Evolutionary conservation across 2,888 invertebrate species (phyloP).

Genomic region (Rhamnusium bicolor): DNA sequence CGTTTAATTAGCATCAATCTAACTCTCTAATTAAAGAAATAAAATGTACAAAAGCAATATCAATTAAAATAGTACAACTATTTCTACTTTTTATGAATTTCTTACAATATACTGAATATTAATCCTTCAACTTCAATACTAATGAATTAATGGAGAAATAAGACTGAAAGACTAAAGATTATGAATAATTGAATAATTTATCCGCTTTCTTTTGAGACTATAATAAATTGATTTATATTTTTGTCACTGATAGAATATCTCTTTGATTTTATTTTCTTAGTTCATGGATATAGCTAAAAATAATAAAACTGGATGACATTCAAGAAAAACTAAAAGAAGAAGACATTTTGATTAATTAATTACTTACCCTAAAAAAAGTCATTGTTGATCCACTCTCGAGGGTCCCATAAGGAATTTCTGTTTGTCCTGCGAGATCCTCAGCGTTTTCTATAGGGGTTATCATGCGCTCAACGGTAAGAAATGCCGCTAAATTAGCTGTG

Average conservation of each 20-base stretch:
- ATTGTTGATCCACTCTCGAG: slow-evolving; percentile 88
- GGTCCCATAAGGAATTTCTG: slow-evolving; percentile 89
- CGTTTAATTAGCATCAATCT: neutral
- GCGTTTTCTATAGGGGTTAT: slow-evolving; percentile 89
- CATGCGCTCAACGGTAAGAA: slow-evolving; percentile 91
- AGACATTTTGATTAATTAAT: neutral
- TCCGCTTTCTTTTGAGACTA: neutral
- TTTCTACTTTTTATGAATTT: neutral
- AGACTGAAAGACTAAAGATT: slow-evolving; percentile 1
- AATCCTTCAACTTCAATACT: neutral
- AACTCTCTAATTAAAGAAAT: neutral
- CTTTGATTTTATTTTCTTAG: neutral
- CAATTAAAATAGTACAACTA: neutral
- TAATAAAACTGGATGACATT: neutral
- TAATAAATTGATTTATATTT: slow-evolving; percentile 11
- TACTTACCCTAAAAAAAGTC: slow-evolving; percentile 86
- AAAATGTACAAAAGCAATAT: neutral
- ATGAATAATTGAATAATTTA: slow-evolving; percentile 9
- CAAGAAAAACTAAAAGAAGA: neutral
- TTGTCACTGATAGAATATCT: neutral
- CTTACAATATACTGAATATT: neutral
- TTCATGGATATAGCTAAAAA: neutral
- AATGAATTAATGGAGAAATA: neutral
- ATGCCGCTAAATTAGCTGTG: slow-evolving; percentile 93
- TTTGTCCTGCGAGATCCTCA: slow-evolving; percentile 86